Conservation (phyloP, 2,797 vertebrate species). For the Atherinosoma microstoma region DNA sequence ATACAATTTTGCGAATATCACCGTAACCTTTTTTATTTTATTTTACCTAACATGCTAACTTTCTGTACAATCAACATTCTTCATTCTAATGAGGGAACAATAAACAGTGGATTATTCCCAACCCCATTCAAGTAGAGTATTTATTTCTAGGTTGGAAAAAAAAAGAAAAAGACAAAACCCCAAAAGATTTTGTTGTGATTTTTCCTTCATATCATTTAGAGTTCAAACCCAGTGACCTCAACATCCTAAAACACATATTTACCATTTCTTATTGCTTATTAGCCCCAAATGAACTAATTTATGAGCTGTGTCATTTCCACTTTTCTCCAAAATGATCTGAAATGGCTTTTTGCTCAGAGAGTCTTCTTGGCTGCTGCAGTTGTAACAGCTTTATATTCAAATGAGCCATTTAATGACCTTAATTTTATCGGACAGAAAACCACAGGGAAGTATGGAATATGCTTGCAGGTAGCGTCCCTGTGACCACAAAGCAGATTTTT, state of each 20-base stretch:
- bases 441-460: slow-evolving; percentile 39
- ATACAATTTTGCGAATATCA: background rate
- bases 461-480: slow-evolving; percentile 47
- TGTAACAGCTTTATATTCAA: slow-evolving; percentile 55
- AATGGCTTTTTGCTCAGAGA: slow-evolving; percentile 29
- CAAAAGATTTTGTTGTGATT: background rate
- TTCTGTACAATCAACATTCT: background rate
- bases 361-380: slow-evolving; percentile 15
- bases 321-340: slow-evolving; percentile 24
- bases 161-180: background rate
- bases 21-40: no score
- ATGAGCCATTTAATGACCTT: slow-evolving; percentile 59
- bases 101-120: background rate
- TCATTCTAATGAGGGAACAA: background rate
- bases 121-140: background rate
- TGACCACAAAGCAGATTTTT: slow-evolving; percentile 62
- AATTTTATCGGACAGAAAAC: slow-evolving; percentile 50
- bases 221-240: slow-evolving; percentile 6
- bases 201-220: slow-evolving; percentile 6
- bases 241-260: slow-evolving; percentile 6
- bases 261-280: slow-evolving; percentile 7
- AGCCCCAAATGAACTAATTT: background rate
- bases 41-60: background rate
- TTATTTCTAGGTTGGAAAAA: background rate
- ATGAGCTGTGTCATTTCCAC: background rate